Percentiles rank a stretch among this genome's conserved stretches.
These are phyloP conservation scores for Latheticus oryzae DNA, from an alignment of 2,888 invertebrate genomes.

Conservation along the genomic window DNA sequence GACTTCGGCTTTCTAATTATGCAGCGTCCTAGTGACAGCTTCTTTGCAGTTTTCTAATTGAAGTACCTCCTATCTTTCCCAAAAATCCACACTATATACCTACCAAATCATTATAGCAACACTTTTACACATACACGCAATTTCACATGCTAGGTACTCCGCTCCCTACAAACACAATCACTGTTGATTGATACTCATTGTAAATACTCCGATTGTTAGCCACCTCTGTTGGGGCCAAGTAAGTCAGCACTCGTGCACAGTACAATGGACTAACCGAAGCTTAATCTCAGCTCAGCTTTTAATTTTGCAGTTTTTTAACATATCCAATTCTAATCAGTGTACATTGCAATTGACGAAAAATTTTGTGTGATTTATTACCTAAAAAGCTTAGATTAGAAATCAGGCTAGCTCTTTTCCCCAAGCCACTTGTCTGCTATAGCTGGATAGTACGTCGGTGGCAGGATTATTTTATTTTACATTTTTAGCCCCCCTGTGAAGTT, in stretches of 20 bases:
- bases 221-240: slow-evolving; percentile 59
- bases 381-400: slow-evolving; percentile 60
- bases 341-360: slow-evolving; percentile 59
- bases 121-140: slow-evolving; percentile 17
- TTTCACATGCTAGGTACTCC: slow-evolving; percentile 26
- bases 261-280: slow-evolving; percentile 67
- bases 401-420: slow-evolving; percentile 43
- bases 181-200: slow-evolving; percentile 34
- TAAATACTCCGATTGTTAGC: slow-evolving; percentile 42
- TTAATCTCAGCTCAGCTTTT: slow-evolving; percentile 68
- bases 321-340: slow-evolving; percentile 64
- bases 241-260: slow-evolving; percentile 66
- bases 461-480: slow-evolving; percentile 54
- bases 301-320: slow-evolving; percentile 65
- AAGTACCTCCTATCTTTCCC: too few species aligned
- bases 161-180: slow-evolving; percentile 43
- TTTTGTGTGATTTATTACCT: slow-evolving; percentile 61
- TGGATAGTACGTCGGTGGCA: slow-evolving; percentile 48
- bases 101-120: slow-evolving; percentile 25
- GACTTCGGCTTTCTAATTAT: slow-evolving; percentile 23
- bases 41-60: slow-evolving; percentile 29
- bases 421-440: slow-evolving; percentile 43
- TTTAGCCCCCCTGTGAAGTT: slow-evolving; percentile 53
- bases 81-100: too few species aligned
- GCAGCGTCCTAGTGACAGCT: slow-evolving; percentile 27